These are phyloP conservation scores for Trididemnum nubilum DNA, from an alignment of 23 tunicate genomes.

Conservation along the genomic window DNA sequence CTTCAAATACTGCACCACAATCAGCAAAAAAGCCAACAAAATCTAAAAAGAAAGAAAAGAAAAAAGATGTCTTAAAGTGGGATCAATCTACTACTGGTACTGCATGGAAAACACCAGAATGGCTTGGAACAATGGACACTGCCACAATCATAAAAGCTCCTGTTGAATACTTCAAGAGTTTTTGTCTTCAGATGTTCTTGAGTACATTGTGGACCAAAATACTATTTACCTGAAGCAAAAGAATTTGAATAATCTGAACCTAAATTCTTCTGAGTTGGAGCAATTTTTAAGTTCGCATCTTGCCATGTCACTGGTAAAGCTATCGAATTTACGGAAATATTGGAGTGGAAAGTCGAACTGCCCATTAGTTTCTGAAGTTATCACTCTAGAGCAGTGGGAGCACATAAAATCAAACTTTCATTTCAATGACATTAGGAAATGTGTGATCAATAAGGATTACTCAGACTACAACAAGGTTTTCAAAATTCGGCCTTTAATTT, in stretches of 20 bases:
- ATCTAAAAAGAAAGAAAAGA: too few species aligned
- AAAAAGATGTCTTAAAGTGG: neutral
- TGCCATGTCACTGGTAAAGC: too few species aligned
- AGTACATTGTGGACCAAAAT: constrained; percentile 1
- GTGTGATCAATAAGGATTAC: neutral
- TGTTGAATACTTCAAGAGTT: neutral
- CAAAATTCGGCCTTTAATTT: neutral
- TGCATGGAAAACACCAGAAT: neutral
- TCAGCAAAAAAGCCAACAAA: neutral
- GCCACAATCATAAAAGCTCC: constrained; percentile 19
- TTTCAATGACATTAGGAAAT: constrained; percentile 7
- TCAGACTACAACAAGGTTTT: constrained; percentile 2
- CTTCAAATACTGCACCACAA: neutral
- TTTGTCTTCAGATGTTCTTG: constrained; percentile 1
- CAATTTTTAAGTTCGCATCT: constrained; percentile 1
- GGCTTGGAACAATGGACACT: neutral
- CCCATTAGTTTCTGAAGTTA: neutral
- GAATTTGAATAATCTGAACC: neutral
- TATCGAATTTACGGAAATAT: too few species aligned
- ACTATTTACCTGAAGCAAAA: neutral
- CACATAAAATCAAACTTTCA: constrained; percentile 6
- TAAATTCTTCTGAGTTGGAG: neutral
- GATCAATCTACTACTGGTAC: neutral
- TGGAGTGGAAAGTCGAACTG: constrained; percentile 18
- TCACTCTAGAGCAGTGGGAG: neutral